Evolutionary conservation across 2,113 vertebrate genomes (phyloP), one percentile per base, ranked within the genome.

Genomic region (Gavialis gangeticus): DNA sequence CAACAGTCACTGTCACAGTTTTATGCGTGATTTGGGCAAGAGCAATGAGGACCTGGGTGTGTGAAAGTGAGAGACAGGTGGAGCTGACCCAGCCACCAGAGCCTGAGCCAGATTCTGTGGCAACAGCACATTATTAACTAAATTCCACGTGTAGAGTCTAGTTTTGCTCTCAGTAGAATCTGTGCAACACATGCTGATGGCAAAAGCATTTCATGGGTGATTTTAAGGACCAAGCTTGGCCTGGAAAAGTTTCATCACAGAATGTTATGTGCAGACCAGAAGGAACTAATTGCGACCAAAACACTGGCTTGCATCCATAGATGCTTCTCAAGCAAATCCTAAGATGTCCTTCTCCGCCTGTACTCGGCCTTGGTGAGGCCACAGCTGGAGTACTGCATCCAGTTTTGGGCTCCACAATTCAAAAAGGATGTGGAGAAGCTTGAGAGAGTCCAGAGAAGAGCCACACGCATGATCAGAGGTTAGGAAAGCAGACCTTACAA

Each of bases 191-290:
- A 1, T 0, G 1, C 25, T 0, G 4, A 37, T 77, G 8, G 10
- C 17, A 6, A 3, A 60, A 15, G 13, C 0, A 0, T 54, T 54
- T 57, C 19, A 58, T 5, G 0, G 2, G 22, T 19, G 6, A 22
- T 1, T 2, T 34, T 82, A 82, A 73, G 73, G 75, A 57, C 85
- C 66, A 46, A 55, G 78, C 67, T 5, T 78, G 82, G 10, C 27
- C 1, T 13, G 81, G 12, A 76, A 59, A 0, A 0, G 2, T 21
- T 64, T 59, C 0, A 0, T 56, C 16, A 34, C 18, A 4, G 54
- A n/a, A 56, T 1, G 1, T 2, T 5, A 37, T 60, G 21, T 79
- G 37, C 24, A 5, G 6, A 4, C 13, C 56, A 3, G 22, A 89
- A 80, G 64, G 63, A 73, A 7, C 56, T 34, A 34, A 34, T 34